Base-by-base conservation (phyloP, 2,888 invertebrate species). In the Laspeyria flexula region DNA sequence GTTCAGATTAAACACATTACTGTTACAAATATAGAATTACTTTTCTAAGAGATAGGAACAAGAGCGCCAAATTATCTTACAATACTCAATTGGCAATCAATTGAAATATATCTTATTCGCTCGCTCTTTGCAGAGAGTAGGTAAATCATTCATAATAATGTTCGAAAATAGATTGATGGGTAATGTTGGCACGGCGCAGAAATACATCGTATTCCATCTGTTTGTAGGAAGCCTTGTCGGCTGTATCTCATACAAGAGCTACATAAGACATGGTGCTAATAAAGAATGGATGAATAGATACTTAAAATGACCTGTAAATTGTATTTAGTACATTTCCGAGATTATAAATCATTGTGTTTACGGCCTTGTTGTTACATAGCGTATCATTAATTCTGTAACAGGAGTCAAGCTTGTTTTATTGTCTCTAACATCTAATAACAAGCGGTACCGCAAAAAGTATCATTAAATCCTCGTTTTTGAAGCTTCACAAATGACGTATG, bases 311-410 rank as follows among this genome's bases (percentile, higher is more conserved):
- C 43, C 31, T 9, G 50, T 58, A 71, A 72, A 70, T 63, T 52
- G 40, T 43, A 58, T 69, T 65, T 67, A 61, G 43, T 46, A 57
- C 58, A 55, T 75, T 81, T 77, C 77, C 77, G 71, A 67, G 73
- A 63, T 67, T 65, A 69, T 85, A 85, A 81, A 85, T 82, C 78
- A 83, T 64, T 60, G 47, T 64, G 51, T 83, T 81, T 77, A 83
- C 70, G 73, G 71, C 61, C 67, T 65, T 69, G 73, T 77, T 76
- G 69, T 55, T 70, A 66, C 40, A 48, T 43, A 62, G 52, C 51
- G 50, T 63, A 48, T 51, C 62, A 60, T 62, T 68, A 55, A 60
- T 68, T 62, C 39, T 53, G 59, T 44, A 50, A 58, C 62, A 62
- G 55, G 35, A 65, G 55, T 46, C 48, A 34, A 43, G 44, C 42